These are phyloP conservation scores for Drosophila athabasca DNA, from an alignment of 1,140 invertebrate species.

Conservation along the genomic window DNA sequence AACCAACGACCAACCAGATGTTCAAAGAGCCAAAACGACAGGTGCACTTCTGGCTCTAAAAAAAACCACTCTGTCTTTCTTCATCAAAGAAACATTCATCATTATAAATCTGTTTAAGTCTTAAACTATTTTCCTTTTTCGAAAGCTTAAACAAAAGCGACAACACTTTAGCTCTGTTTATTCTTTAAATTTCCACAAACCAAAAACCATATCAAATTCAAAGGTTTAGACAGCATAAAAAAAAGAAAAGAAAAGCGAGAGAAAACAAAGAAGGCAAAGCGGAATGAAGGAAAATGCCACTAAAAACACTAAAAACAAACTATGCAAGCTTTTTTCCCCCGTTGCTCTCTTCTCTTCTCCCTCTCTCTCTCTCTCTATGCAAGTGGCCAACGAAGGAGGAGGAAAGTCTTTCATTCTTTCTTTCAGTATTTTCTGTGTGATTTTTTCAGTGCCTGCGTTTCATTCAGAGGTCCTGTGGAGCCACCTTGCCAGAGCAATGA, in stretches of 20 bases:
- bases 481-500: constrained; percentile 70
- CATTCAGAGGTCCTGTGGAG: constrained; percentile 36
- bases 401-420: constrained; percentile 36
- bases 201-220: constrained; percentile 18
- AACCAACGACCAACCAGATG: too few relatives aligned
- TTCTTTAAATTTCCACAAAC: constrained; percentile 20
- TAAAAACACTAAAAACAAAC: constrained; percentile 51
- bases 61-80: too few relatives aligned
- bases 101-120: too few relatives aligned
- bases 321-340: constrained; percentile 37
- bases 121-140: neutral
- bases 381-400: constrained; percentile 55
- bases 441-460: too few relatives aligned
- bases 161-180: constrained; percentile 2
- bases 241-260: constrained; percentile 6
- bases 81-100: too few relatives aligned
- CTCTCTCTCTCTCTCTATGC: neutral
- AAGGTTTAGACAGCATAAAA: constrained; percentile 27
- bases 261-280: constrained; percentile 21
- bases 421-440: constrained; percentile 6
- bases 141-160: neutral
- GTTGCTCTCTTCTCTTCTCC: neutral
- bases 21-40: too few relatives aligned
- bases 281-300: constrained; percentile 38
- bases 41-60: too few relatives aligned